These are phyloP conservation scores for Conus betulinus DNA, from an alignment of 1,140 invertebrate species.

Conservation along the genomic window DNA sequence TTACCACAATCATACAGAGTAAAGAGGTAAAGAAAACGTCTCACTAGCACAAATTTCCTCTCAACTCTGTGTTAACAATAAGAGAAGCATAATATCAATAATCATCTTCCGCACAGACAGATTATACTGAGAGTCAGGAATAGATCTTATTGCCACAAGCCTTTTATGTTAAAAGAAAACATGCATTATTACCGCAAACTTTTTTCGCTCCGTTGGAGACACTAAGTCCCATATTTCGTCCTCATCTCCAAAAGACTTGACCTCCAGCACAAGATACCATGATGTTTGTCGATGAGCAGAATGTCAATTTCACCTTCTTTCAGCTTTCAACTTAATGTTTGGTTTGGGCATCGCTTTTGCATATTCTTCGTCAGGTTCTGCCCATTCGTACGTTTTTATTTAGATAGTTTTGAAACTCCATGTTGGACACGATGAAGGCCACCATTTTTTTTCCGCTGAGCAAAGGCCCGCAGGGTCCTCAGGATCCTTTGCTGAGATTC, in stretches of 20 bases:
- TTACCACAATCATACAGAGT: too few species aligned
- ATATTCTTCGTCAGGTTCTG: neutral
- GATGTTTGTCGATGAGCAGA: neutral
- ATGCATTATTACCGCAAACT: too few species aligned
- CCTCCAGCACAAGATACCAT: neutral
- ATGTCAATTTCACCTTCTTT: constrained; percentile 3
- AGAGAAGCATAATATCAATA: too few species aligned
- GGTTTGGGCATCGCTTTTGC: neutral
- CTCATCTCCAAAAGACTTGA: neutral
- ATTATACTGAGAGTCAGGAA: too few species aligned
- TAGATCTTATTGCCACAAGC: too few species aligned
- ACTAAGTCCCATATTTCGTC: neutral
- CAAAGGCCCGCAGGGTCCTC: neutral
- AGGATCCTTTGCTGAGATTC: neutral
- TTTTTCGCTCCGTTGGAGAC: too few species aligned
- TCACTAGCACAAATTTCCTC: too few species aligned
- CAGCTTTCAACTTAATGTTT: neutral
- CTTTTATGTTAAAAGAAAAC: too few species aligned
- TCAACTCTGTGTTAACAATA: too few species aligned
- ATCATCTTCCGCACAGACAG: too few species aligned
- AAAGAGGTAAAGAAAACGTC: too few species aligned
- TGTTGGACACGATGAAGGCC: neutral
- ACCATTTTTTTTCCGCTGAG: neutral
- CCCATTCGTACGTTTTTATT: neutral
- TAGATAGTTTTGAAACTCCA: constrained; percentile 23